Evolutionary conservation across 2,113 vertebrate species (phyloP).

Genomic region (Crotalus tigris): DNA sequence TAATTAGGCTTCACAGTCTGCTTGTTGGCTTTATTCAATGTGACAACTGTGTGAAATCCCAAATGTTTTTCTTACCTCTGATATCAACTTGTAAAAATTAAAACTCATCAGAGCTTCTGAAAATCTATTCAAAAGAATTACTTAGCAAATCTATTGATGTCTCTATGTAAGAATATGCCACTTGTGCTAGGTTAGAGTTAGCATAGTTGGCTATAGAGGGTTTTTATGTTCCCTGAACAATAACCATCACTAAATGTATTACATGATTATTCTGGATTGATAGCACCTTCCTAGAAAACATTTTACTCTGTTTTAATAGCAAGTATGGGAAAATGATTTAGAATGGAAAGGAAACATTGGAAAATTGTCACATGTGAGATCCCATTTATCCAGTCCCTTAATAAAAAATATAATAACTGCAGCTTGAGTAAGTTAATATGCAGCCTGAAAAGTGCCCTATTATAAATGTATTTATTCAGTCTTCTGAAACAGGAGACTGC

Average conservation of each 20-base stretch:
- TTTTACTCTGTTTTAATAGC: background rate
- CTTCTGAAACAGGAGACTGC: background rate
- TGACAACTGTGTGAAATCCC: slow-evolving; percentile 8
- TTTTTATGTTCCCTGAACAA: background rate
- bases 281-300: background rate
- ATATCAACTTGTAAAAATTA: background rate
- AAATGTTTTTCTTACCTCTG: slow-evolving; percentile 1
- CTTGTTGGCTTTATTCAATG: slow-evolving; percentile 27
- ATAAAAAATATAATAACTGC: background rate
- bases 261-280: background rate
- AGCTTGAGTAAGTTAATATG: slow-evolving; percentile 12
- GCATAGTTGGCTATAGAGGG: background rate
- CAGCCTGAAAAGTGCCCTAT: background rate
- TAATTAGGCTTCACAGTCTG: slow-evolving; percentile 2
- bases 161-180: background rate
- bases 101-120: background rate
- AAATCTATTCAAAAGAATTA: background rate
- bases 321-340: background rate
- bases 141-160: slow-evolving; percentile 7
- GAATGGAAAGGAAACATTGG: background rate
- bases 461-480: background rate
- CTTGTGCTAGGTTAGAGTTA: background rate
- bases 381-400: background rate
- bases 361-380: background rate
- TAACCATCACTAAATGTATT: background rate